Evolutionary conservation across 2,888 invertebrate genomes (phyloP).

Genomic region (Cenopis cana): DNA sequence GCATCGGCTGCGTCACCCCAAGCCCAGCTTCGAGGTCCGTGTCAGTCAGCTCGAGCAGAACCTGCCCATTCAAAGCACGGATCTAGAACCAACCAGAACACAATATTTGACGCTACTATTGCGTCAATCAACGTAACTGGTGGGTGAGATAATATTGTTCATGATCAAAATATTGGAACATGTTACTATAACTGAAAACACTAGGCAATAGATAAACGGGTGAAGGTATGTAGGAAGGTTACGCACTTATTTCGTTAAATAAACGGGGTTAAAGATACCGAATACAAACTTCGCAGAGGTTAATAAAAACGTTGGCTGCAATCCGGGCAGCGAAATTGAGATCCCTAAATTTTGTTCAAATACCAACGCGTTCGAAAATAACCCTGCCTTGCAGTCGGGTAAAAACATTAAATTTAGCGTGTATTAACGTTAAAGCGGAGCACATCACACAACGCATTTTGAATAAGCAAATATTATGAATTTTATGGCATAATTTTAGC

Average conservation of each 20-base stretch:
- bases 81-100: slow-evolving; percentile 88
- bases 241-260: neutral
- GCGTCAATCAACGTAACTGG: slow-evolving; percentile 65
- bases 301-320: slow-evolving; percentile 1
- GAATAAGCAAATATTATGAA: slow-evolving; percentile 64
- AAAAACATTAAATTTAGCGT: neutral
- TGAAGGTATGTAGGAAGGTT: no score
- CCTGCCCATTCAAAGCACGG: slow-evolving; percentile 90
- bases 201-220: neutral
- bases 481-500: slow-evolving; percentile 62
- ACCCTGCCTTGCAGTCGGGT: no score
- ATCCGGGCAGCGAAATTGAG: slow-evolving; percentile 6
- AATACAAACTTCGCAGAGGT: neutral
- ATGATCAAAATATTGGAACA: neutral
- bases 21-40: slow-evolving; percentile 95
- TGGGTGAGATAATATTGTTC: slow-evolving; percentile 19
- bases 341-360: slow-evolving; percentile 15
- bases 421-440: slow-evolving; percentile 1
- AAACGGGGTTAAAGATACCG: neutral
- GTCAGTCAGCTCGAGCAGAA: slow-evolving; percentile 95
- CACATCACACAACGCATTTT: slow-evolving; percentile 58
- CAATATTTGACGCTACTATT: slow-evolving; percentile 83
- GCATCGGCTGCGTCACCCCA: slow-evolving; percentile 96
- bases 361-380: neutral
- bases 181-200: no score